Evolutionary conservation across 2,888 invertebrate species (phyloP).

Genomic region (Tachina lurida): DNA sequence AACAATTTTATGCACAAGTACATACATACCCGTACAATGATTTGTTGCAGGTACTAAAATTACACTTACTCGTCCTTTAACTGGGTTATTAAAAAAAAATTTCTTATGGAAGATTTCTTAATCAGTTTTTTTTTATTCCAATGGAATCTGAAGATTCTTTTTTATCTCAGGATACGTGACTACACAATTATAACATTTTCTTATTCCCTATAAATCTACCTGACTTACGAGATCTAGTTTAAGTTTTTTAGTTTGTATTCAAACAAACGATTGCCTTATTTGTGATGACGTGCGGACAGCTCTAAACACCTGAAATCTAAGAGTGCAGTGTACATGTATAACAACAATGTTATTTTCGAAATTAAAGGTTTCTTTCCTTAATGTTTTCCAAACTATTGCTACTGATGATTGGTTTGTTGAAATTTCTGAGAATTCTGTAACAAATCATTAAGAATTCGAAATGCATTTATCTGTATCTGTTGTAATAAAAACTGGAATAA

Average conservation of each 20-base stretch:
- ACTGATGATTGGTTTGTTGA: conserved; percentile 2
- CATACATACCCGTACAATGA: too few relatives aligned
- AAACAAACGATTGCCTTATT: conserved; percentile 15
- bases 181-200: conserved; percentile 8
- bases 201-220: background rate
- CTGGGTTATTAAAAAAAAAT: background rate
- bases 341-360: background rate
- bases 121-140: background rate
- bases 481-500: conserved; percentile 5
- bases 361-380: conserved; percentile 6
- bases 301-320: background rate
- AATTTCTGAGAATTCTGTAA: conserved; percentile 4
- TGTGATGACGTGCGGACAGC: conserved; percentile 8
- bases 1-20: too few relatives aligned
- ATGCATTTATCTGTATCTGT: conserved; percentile 5
- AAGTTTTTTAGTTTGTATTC: background rate
- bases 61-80: background rate
- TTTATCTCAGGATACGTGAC: conserved; percentile 30
- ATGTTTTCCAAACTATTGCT: conserved; percentile 4
- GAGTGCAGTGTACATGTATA: background rate
- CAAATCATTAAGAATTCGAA: conserved; percentile 40
- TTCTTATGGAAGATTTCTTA: too few relatives aligned
- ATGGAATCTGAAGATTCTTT: background rate
- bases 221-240: conserved; percentile 6
- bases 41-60: background rate